Conservation (phyloP, 1,140 invertebrate species). For the Nephotettix cincticeps region DNA sequence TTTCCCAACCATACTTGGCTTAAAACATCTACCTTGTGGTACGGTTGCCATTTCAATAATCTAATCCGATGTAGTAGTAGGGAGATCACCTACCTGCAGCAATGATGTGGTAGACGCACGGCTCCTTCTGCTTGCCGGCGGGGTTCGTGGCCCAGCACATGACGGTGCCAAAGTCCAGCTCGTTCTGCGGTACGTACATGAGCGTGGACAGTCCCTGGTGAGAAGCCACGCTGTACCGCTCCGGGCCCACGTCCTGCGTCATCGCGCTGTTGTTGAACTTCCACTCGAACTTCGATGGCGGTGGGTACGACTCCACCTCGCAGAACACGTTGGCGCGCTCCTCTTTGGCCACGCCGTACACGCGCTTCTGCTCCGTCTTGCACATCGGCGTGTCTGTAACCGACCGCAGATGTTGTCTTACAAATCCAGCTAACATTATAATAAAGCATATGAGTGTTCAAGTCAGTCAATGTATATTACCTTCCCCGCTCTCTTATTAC, state of each 20-base stretch:
- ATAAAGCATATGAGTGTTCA: no score
- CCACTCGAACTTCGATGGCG: conserved; percentile 82
- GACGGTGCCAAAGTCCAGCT: conserved; percentile 71
- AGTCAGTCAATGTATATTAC: no score
- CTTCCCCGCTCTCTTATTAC: no score
- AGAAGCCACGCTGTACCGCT: conserved; percentile 57
- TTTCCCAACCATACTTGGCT: no score
- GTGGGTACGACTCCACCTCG: conserved; percentile 83
- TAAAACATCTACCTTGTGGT: no score
- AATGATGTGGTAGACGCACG: conserved; percentile 72
- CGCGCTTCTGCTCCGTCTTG: conserved; percentile 68
- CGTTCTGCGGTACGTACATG: conserved; percentile 75
- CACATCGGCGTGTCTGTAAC: conserved; percentile 89
- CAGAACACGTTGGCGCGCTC: conserved; percentile 79
- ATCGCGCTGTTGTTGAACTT: conserved; percentile 86
- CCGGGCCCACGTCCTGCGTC: conserved; percentile 68
- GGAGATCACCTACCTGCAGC: conserved; percentile 55
- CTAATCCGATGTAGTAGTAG: no score
- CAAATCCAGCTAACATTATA: no score
- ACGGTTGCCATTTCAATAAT: no score
- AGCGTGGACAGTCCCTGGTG: conserved; percentile 60
- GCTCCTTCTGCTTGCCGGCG: conserved; percentile 64
- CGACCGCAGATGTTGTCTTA: no score
- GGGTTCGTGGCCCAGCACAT: conserved; percentile 66
- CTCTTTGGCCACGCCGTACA: conserved; percentile 82